Evolutionary conservation across 2,888 invertebrate species (phyloP), one percentile per base, ranked within the genome.

Genomic region (Xylota segnis): DNA sequence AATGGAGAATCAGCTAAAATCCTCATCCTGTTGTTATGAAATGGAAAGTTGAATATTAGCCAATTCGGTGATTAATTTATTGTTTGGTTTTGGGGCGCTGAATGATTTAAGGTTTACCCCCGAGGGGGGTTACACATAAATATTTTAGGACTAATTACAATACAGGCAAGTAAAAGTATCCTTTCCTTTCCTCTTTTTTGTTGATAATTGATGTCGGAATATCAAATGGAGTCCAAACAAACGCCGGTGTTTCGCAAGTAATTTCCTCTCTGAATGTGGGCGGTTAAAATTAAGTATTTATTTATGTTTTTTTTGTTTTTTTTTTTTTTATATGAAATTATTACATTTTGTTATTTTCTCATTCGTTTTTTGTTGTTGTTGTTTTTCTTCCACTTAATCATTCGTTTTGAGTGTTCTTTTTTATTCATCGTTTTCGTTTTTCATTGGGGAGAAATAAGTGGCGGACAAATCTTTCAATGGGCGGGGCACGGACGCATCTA

Each of bases 21-120:
- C 66, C 58, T 63, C 32, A 12, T 72, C 37, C 59, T 72, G 52
- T 56, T 86, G 66, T 68, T 66, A 56, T 61, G 76, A 71, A 86
- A 86, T 82, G 63, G 77, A 86, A 86, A 86, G 86, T 77, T 86
- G 86, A 86, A 63, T 77, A 77, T 86, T 82, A 76, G 86, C 86
- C 86, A 86, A 86, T 56, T 77, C 63, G 56, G 18, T 82, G 81
- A 86, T 82, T 76, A 86, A 86, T 86, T 86, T 86, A 86, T 82
- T 72, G 82, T 72, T 72, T 68, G 40, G 54, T 63, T 61, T 56
- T 14, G 16, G 65, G 65, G 32, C 45, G 14, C 7, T 66, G 23
- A 14, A 63, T 71, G 71, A 83, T 72, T 83, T 71, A 77, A n/a
- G 29, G 12, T 5, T 12, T 7, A 14, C n/a, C 52, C 66, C 40